Base-by-base conservation (phyloP, 2,113 vertebrate species). In the Rattus rattus region DNA sequence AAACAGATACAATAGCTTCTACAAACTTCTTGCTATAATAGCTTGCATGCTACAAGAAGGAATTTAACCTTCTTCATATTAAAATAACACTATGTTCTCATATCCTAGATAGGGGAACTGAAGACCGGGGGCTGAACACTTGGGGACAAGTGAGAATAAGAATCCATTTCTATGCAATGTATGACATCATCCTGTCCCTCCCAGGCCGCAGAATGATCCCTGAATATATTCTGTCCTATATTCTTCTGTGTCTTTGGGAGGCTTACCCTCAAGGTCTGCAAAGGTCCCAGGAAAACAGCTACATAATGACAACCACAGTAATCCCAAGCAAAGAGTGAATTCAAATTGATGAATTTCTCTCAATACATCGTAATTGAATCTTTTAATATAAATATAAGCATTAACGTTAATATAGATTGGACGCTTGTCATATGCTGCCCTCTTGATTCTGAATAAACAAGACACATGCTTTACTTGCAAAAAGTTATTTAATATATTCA, bases 1-100 rank as follows among this genome's bases (percentile, higher is more conserved):
- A 22, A 72, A 47, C 36, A 91, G 33, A 77, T 77, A 43, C 11
- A 63, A 43, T 24, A 80, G 43, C 49, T 30, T 67, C 14, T 14
- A 12, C 59, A 69, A 88, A 67, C 19, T 69, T 69, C n/a, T 76
- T 43, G n/a, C 49, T 49, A 88, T 19, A 83, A 76, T 43, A n/a
- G 54, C 24, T 83, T 87, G 88, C 85, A 10, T 52, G 24, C 22
- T 65, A 72, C 36, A 94, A 95, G 69, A 93, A 92, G 88, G 43
- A 90, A 39, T 81, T 90, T 56, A 93, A 88, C 65, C 52, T 7
- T 73, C 24, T 87, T 83, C 49, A 80, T 24, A 94, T 36, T 22
- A 26, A 39, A 39, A 1, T 86, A 70, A 86, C 65, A 59, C 59
- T 72, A 59, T 36, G 72, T 36, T 76, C 28, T 56, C 10, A 94